Evolutionary conservation across 30 jellyfish, hydroid and myxozoan genomes (phyloP), one percentile per base, ranked within the genome.

Genomic region (Turritopsis rubra): DNA sequence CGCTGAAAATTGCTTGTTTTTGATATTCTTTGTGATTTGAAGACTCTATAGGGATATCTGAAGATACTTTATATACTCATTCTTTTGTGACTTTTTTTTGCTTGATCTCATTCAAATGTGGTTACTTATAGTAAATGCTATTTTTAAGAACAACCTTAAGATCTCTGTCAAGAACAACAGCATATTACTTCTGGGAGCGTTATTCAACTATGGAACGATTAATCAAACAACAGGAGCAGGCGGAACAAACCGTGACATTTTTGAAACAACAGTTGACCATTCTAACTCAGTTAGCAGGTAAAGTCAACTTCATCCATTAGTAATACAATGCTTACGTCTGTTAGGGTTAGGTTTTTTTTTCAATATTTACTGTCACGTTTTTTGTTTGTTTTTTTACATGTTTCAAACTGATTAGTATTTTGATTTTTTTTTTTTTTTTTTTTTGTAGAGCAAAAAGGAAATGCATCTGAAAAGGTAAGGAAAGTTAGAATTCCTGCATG

Each of bases 401-500:
- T n/a, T n/a, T n/a, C n/a, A n/a, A n/a, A n/a, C n/a, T n/a, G n/a
- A 22, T 8, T 9, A 27, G 9, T 68, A 27, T 68, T 17, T 1
- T 68, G 9, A 17, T 7, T 22, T 68, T 23, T 68, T 68, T 68
- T 9, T 16, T 30, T 74, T 29, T n/a, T n/a, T 0, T 1, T 74
- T 8, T 74, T 74, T 66, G 24, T 29, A 74, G 82, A 74, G 82
- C 82, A 74, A 74, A 74, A 74, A 21, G 18, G 23, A 41, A 74
- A 74, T 20, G 65, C 24, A 18, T 20, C 52, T n/a, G 82, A 74
- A 4, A 26, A 74, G 60, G 82, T 74, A 74, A 0, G 82, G 9
- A 74, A 1, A 13, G 16, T 68, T 68, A 23, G n/a, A n/a, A n/a
- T n/a, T n/a, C n/a, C n/a, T n/a, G n/a, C n/a, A n/a, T n/a, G n/a